Evolutionary conservation across 1,140 invertebrate species (phyloP).

Genomic region (Ctenoplectra terminalis): DNA sequence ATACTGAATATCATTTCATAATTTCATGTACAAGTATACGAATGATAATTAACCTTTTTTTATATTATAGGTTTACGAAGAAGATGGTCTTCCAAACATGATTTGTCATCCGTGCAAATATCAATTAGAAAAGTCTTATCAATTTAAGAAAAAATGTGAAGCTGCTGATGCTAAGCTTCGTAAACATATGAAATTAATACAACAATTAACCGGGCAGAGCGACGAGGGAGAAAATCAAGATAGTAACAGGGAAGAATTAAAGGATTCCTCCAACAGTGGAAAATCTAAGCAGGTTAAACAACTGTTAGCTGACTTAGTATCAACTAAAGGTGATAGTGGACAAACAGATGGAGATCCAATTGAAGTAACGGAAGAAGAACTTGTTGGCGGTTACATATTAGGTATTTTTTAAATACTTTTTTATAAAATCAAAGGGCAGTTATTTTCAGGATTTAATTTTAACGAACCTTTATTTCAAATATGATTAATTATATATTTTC

Average conservation of each 20-base stretch:
- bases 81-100: constrained; percentile 88
- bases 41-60: neutral
- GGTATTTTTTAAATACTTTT: constrained; percentile 59
- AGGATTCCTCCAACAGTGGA: constrained; percentile 72
- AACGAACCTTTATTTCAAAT: neutral
- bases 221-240: constrained; percentile 74
- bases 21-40: neutral
- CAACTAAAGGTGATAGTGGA: constrained; percentile 75
- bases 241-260: constrained; percentile 71
- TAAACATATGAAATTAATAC: constrained; percentile 85
- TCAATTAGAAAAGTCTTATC: constrained; percentile 88
- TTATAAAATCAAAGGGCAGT: neutral
- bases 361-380: constrained; percentile 81
- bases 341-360: constrained; percentile 78
- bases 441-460: neutral
- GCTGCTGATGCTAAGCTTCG: constrained; percentile 87
- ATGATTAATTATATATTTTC: neutral
- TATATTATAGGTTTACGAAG: constrained; percentile 84
- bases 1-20: neutral
- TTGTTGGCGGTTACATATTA: constrained; percentile 82
- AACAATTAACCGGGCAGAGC: constrained; percentile 77
- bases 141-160: constrained; percentile 90
- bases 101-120: constrained; percentile 88
- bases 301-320: constrained; percentile 79
- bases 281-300: constrained; percentile 81